phyloP scores from a whole-genome alignment of 1,140 invertebrate genomes.

The Vollenhovia emeryi region DNA sequence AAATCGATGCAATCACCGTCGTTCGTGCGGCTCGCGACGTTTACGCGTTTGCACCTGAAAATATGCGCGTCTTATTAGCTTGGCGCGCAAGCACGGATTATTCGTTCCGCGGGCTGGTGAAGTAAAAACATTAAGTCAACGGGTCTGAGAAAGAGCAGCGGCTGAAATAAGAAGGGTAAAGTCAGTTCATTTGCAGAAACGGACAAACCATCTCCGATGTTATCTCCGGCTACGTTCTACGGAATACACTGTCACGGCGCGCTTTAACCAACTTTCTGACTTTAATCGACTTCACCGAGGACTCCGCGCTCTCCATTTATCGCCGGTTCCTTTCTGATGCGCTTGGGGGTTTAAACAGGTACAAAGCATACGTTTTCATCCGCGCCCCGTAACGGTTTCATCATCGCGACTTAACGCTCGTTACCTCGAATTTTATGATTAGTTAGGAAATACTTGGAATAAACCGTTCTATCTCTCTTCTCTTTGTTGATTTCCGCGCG shows the following conservation, averaged over 20 bases:
- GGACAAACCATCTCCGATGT: slow-evolving; percentile 67
- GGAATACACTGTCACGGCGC: slow-evolving; percentile 29
- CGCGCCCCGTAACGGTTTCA: neutral
- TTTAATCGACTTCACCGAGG: slow-evolving; percentile 58
- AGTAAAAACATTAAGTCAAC: slow-evolving; percentile 34
- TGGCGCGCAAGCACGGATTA: neutral
- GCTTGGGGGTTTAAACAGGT: neutral
- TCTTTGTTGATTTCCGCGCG: slow-evolving; percentile 4
- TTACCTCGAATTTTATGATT: slow-evolving; percentile 34
- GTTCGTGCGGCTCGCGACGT: too few species aligned
- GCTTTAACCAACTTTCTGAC: slow-evolving; percentile 72
- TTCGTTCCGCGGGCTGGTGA: neutral
- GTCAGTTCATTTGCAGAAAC: slow-evolving; percentile 66
- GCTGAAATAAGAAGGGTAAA: slow-evolving; percentile 63
- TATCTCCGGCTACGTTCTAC: slow-evolving; percentile 47
- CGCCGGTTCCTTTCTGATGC: neutral
- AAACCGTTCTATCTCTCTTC: neutral
- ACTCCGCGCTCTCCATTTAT: slow-evolving; percentile 7
- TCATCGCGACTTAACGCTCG: neutral
- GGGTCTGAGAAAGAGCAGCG: slow-evolving; percentile 33
- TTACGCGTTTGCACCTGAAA: too few species aligned
- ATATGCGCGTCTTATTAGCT: neutral
- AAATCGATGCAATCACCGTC: neutral
- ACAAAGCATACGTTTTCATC: slow-evolving; percentile 28
- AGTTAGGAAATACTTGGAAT: slow-evolving; percentile 34